These are phyloP conservation scores for Pachyuromys duprasi DNA, from an alignment of 2,797 vertebrate genomes.

Conservation along the genomic window DNA sequence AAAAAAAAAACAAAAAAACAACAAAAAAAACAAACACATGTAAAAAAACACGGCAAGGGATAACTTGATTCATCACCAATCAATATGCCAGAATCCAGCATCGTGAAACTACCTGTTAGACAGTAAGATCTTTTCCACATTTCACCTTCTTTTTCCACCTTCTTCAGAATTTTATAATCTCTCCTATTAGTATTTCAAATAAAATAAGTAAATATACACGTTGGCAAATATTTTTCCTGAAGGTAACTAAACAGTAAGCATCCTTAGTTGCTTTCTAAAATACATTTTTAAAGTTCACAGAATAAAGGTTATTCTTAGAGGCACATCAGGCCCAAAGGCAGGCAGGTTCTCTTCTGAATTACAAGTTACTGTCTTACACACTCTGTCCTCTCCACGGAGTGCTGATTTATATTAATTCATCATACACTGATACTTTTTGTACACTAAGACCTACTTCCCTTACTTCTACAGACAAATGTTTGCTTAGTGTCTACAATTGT, in stretches of 20 bases:
- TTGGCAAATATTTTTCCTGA: slow-evolving; percentile 25
- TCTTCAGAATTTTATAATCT: slow-evolving; percentile 52
- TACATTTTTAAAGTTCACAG: slow-evolving; percentile 50
- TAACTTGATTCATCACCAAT: slow-evolving; percentile 21
- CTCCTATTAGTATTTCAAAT: slow-evolving; percentile 14
- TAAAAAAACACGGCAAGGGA: slow-evolving; percentile 3
- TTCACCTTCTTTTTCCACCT: too few relatives aligned
- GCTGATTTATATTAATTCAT: slow-evolving; percentile 76
- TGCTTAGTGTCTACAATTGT: slow-evolving; percentile 82
- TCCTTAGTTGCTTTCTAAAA: slow-evolving; percentile 5
- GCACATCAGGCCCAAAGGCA: not conserved
- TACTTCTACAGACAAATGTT: slow-evolving; percentile 82
- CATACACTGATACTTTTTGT: slow-evolving; percentile 73
- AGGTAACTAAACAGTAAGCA: not conserved
- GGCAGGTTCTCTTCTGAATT: slow-evolving; percentile 65
- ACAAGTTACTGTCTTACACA: slow-evolving; percentile 7
- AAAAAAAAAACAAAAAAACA: too few relatives aligned
- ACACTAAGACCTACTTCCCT: slow-evolving; percentile 81
- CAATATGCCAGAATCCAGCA: not conserved
- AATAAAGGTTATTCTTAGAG: slow-evolving; percentile 48
- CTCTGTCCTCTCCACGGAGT: slow-evolving; percentile 72
- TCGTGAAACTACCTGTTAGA: slow-evolving; percentile 20
- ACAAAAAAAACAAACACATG: too few relatives aligned
- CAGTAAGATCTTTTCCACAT: slow-evolving; percentile 35
- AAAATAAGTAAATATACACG: slow-evolving; percentile 33